Evolutionary conservation across 1,140 invertebrate species (phyloP), one percentile per base, ranked within the genome.

Genomic region (Drosophila fuyamai): DNA sequence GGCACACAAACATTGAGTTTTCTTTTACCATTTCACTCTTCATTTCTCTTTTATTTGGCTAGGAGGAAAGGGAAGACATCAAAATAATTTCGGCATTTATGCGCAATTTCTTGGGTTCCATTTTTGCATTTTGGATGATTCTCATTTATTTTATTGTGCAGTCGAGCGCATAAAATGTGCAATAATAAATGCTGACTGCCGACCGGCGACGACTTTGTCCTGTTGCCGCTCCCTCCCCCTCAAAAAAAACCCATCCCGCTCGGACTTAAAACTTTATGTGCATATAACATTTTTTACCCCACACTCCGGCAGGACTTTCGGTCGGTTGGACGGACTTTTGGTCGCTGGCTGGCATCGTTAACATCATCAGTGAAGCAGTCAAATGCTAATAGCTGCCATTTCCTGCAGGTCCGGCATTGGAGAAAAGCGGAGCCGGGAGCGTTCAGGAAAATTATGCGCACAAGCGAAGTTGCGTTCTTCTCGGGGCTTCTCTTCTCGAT

Each of bases 341-440:
- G 18, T 68, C 18, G 65, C 47, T 57, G 47, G 75, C 66, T 82
- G 83, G 73, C 82, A 86, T 86, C 82, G 82, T 88, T 86, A 86
- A 86, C 83, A 79, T 86, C 83, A 86, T 86, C 82, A 86, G 83
- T 86, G 84, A 86, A 86, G 83, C 83, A 86, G 83, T 86, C 83
- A 89, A 86, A 86, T 86, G 83, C 83, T 86, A 86, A 86, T 89
- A 86, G 83, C 83, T 88, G 76, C 79, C 79, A 89, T 86, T 86
- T 86, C 83, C 83, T 86, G 83, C 83, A 86, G 83, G 83, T 86
- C 83, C 83, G 60, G 79, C 61, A 48, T 46, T n/a, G 66, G 47
- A 29, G 63, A 74, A 74, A 61, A 48, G 60, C 54, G 59, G 23
- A 53, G 27, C 54, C 50, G 40, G 41, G 60, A 59, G 47, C 74